phyloP scores from a whole-genome alignment of 2,888 invertebrate genomes.

The Aphodius granarius region DNA sequence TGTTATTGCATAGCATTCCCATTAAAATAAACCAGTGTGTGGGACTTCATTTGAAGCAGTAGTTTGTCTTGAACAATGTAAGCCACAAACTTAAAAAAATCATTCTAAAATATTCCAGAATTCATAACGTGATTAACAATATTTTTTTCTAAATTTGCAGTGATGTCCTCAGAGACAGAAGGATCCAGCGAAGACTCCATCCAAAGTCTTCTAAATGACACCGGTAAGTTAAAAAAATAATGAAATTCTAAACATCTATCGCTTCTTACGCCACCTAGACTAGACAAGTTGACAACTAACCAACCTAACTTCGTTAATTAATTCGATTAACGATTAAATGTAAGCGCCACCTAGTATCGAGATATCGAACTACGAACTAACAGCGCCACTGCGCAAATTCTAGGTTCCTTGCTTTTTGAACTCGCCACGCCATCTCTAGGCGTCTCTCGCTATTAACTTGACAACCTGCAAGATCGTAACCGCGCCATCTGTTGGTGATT shows the following conservation, averaged over 20 bases:
- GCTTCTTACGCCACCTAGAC: too few relatives aligned
- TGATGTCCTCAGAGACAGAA: conserved; percentile 67
- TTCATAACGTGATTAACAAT: too few relatives aligned
- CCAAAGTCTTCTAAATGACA: conserved; percentile 65
- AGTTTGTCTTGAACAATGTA: neutral
- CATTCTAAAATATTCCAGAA: neutral
- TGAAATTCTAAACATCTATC: neutral
- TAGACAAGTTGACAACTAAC: too few relatives aligned
- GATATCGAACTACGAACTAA: neutral
- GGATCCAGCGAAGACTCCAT: conserved; percentile 63
- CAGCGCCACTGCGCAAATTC: neutral
- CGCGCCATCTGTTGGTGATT: neutral
- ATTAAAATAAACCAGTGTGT: neutral
- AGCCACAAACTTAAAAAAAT: neutral
- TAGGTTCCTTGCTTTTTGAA: neutral
- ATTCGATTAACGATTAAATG: neutral
- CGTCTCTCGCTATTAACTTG: neutral
- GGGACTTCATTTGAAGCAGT: neutral
- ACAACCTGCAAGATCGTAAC: neutral
- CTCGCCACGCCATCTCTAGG: neutral
- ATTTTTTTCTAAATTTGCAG: conserved; percentile 46
- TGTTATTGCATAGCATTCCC: neutral
- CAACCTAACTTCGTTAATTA: too few relatives aligned
- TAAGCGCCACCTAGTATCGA: neutral
- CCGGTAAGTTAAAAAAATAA: conserved; percentile 53